These are phyloP conservation scores for Tiliacea aurago DNA, from an alignment of 2,888 invertebrate species.

Conservation along the genomic window DNA sequence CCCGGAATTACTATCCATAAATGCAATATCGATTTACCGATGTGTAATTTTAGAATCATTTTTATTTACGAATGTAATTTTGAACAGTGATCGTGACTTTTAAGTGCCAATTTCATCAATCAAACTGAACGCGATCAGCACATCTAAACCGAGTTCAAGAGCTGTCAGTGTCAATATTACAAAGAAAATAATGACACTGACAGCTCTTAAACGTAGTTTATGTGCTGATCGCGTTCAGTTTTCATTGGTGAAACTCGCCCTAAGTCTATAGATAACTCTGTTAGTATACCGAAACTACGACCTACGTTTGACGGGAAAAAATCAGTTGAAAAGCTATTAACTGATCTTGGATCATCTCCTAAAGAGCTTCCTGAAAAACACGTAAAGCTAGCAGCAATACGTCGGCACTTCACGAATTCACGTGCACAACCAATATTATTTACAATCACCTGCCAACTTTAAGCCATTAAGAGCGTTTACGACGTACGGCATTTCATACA, in stretches of 20 bases:
- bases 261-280: neutral
- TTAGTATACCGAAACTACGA: neutral
- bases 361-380: slow-evolving; percentile 20
- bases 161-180: no score
- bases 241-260: no score
- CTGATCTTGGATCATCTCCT: slow-evolving; percentile 5
- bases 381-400: slow-evolving; percentile 22
- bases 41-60: neutral
- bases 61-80: slow-evolving; percentile 10
- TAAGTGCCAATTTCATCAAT: no score
- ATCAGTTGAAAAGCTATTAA: neutral
- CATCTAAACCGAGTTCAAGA: no score
- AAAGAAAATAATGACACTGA: no score
- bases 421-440: slow-evolving; percentile 46
- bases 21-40: neutral
- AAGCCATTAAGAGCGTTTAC: slow-evolving; percentile 18
- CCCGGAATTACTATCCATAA: neutral
- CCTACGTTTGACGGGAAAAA: neutral
- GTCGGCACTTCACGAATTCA: slow-evolving; percentile 40
- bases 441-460: slow-evolving; percentile 44
- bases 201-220: no score
- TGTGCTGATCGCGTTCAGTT: no score
- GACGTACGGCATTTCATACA: no score
- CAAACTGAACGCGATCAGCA: no score
- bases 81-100: no score